A percentile compares a stretch with the other conserved stretches of the same genome.
Conservation (phyloP, 2,797 vertebrate species). For the Leontopithecus rosalia region DNA sequence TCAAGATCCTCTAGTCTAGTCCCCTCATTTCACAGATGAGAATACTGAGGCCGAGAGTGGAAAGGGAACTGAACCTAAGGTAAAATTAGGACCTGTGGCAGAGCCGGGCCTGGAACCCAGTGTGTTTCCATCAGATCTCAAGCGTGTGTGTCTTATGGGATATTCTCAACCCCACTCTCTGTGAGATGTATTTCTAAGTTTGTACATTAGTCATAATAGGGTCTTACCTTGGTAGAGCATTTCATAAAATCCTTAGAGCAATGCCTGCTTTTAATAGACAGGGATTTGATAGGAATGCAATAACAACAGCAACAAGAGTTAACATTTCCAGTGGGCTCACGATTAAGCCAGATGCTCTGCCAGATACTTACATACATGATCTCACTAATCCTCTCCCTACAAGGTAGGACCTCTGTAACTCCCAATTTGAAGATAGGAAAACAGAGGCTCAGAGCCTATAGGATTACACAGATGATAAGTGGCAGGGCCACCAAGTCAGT, state of each 20-base stretch:
- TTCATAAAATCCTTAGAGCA: background rate
- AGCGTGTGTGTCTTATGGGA: fast-evolving
- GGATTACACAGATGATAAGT: fast-evolving
- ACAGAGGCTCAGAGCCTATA: background rate
- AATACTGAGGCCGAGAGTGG: background rate
- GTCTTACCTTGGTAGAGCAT: fast-evolving
- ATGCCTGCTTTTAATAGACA: background rate
- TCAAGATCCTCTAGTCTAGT: background rate
- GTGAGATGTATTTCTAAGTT: background rate
- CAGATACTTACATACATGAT: background rate
- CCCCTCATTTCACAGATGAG: background rate
- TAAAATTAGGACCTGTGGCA: background rate
- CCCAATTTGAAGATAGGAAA: background rate
- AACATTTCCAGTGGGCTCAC: background rate
- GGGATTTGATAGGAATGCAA: background rate
- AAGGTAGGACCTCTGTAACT: background rate
- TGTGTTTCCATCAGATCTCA: too few species aligned
- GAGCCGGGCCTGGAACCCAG: background rate
- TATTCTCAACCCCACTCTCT: too few species aligned
- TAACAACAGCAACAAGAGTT: background rate
- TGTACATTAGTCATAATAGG: too few species aligned
- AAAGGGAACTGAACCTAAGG: background rate
- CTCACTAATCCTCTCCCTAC: background rate
- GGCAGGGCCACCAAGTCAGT: background rate
- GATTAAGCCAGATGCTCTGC: background rate